Base-by-base conservation (phyloP, 2,113 vertebrate genomes). In the Carassius carassius region DNA sequence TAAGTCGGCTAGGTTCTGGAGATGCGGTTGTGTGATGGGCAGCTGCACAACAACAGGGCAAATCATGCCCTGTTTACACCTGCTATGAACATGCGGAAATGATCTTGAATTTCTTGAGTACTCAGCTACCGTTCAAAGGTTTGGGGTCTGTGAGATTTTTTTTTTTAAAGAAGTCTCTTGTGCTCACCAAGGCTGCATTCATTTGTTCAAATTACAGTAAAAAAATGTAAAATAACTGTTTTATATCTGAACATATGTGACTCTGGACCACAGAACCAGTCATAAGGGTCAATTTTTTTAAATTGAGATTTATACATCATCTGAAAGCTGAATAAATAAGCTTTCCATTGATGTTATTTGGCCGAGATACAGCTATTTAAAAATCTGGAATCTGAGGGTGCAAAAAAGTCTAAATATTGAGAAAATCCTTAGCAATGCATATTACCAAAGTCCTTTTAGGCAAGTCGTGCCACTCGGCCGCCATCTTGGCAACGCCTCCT, bases 31-130 rank as follows among this genome's bases (percentile, higher is more conserved):
- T 82, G 23, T 9, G 51, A 85, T n/a, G 56, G 51, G 47, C 69
- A 62, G 16, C 21, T 74, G 14, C 74, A 74, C 85, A 77, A 47
- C 17, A 23, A 77, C 51, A 85, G 4, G 16, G n/a, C 56, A 14
- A 63, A 62, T 79, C 35, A 63, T 25, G 35, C 58, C 35, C n/a
- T 19, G 21, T 63, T 79, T 63, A 63, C 77, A 78, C 19, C 17
- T 60, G 54, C 25, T 60, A 14, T 8, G 17, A 78, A 37, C 29
- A 41, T 56, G 8, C 8, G 2, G 14, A 51, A 25, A 3, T 5
- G 44, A 37, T 47, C 37, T 16, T 3, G n/a, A 44, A 11, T 41
- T 70, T n/a, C 63, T 67, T 35, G 29, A 37, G 29, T 35, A 19
- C 29, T 35, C 37, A 29, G 17, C 25, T 19, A 35, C 16, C 17